Evolutionary conservation across 2,797 vertebrate species (phyloP).

Genomic region (Xiphophorus birchmanni): DNA sequence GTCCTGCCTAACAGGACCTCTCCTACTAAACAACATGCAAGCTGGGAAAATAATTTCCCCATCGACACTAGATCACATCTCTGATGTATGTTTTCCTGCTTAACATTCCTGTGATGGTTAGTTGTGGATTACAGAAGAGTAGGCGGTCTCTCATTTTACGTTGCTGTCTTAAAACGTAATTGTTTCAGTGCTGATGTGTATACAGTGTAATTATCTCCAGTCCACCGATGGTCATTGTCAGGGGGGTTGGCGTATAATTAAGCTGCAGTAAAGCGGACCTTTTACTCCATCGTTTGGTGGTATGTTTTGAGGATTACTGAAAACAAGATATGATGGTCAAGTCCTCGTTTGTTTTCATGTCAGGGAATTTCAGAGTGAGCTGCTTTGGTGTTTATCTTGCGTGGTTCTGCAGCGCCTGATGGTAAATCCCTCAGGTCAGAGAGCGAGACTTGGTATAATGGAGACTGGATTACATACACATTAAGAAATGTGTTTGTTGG

Average conservation of each 20-base stretch:
- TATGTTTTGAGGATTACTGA: not conserved
- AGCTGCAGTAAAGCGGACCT: not conserved
- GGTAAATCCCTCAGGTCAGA: not conserved
- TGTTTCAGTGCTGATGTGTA: not conserved
- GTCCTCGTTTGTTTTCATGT: not conserved
- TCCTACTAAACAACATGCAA: constrained; percentile 32
- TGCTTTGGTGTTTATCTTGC: not conserved
- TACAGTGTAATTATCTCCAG: not conserved
- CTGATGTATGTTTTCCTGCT: not conserved
- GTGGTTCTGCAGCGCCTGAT: not conserved
- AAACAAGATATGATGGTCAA: not conserved
- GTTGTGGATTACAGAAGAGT: not conserved
- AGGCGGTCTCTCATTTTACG: too few relatives aligned
- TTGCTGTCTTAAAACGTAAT: not conserved
- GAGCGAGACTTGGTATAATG: not conserved
- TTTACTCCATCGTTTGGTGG: not conserved
- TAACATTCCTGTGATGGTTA: not conserved
- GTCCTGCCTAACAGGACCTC: constrained; percentile 43
- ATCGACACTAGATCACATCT: not conserved
- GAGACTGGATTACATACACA: not conserved
- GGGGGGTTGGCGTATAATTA: not conserved
- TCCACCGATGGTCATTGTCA: not conserved
- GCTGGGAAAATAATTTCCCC: not conserved
- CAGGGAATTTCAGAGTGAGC: not conserved
- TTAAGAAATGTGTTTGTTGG: not conserved